These are phyloP conservation scores for Sesamia inferens DNA, from an alignment of 2,888 invertebrate genomes.

Conservation along the genomic window DNA sequence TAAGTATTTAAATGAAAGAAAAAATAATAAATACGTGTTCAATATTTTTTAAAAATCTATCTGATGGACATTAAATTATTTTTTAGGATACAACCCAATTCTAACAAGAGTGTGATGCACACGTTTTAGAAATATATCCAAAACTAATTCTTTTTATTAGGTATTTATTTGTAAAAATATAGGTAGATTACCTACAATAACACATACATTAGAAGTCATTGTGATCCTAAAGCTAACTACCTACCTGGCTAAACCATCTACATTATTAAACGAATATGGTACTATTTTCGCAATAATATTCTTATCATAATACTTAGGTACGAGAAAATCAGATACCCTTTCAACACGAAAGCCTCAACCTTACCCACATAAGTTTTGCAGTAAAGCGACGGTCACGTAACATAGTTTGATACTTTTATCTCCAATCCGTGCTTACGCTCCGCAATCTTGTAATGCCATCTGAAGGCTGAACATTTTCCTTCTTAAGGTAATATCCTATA, in stretches of 20 bases:
- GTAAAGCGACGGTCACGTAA: constrained; percentile 47
- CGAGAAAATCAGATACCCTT: constrained; percentile 22
- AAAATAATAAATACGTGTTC: too few relatives aligned
- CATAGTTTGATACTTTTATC: constrained; percentile 57
- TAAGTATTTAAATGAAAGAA: too few relatives aligned
- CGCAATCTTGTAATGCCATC: constrained; percentile 32
- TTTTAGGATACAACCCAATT: too few relatives aligned
- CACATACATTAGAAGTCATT: background rate
- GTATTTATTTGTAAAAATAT: too few relatives aligned
- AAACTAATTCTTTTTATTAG: too few relatives aligned
- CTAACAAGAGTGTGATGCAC: background rate
- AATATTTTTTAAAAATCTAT: too few relatives aligned
- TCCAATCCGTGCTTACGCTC: constrained; percentile 43
- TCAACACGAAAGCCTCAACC: constrained; percentile 24
- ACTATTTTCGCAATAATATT: background rate
- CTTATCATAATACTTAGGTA: constrained; percentile 1
- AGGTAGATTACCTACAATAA: background rate
- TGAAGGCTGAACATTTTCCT: constrained; percentile 16
- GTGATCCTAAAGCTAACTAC: background rate
- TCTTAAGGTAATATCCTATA: constrained; percentile 6
- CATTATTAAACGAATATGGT: background rate
- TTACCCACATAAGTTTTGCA: constrained; percentile 48
- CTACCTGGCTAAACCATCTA: background rate
- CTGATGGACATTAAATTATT: too few relatives aligned
- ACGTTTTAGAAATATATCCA: background rate